A percentile compares a stretch with the other conserved stretches of the same genome.
These are phyloP conservation scores for Phrynocephalus versicolor DNA, from an alignment of 2,113 vertebrate genomes.

Conservation along the genomic window DNA sequence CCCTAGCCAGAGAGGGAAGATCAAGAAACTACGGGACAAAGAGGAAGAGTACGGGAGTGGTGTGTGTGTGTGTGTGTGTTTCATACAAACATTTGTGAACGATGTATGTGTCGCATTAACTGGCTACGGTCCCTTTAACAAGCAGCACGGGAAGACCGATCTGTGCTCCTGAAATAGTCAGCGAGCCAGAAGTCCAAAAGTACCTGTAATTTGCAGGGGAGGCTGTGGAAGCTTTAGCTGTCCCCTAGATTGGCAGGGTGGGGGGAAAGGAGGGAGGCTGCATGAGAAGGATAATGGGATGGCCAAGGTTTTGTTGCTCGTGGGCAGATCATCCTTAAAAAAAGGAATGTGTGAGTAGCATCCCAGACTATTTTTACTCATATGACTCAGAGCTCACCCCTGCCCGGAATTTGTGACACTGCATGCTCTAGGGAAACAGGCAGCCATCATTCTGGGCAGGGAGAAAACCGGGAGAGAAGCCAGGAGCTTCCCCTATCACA, in stretches of 20 bases:
- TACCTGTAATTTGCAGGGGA: slow-evolving; percentile 27
- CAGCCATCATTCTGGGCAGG: slow-evolving; percentile 8
- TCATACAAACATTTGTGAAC: not conserved
- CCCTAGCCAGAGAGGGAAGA: not conserved
- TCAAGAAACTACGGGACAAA: not conserved
- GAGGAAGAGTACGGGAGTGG: not conserved
- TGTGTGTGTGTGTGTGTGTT: too few relatives aligned
- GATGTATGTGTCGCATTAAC: not conserved
- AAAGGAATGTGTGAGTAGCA: not conserved
- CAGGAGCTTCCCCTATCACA: slow-evolving; percentile 17
- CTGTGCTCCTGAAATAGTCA: not conserved
- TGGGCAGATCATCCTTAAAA: slow-evolving; percentile 36
- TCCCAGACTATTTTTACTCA: slow-evolving; percentile 37
- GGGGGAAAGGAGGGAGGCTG: slow-evolving; percentile 3
- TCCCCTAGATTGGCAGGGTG: not conserved
- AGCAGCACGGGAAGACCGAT: slow-evolving; percentile 1
- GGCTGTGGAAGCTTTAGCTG: not conserved
- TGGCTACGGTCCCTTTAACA: slow-evolving; percentile 8
- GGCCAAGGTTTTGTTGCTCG: slow-evolving; percentile 15
- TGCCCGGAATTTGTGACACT: slow-evolving; percentile 29
- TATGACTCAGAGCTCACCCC: slow-evolving; percentile 32
- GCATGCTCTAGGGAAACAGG: accelerated
- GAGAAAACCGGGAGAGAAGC: not conserved
- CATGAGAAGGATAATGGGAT: slow-evolving; percentile 2
- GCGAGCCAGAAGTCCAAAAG: not conserved